Conservation (phyloP, 2,888 invertebrate genomes). For the Rhaphigaster nebulosa region DNA sequence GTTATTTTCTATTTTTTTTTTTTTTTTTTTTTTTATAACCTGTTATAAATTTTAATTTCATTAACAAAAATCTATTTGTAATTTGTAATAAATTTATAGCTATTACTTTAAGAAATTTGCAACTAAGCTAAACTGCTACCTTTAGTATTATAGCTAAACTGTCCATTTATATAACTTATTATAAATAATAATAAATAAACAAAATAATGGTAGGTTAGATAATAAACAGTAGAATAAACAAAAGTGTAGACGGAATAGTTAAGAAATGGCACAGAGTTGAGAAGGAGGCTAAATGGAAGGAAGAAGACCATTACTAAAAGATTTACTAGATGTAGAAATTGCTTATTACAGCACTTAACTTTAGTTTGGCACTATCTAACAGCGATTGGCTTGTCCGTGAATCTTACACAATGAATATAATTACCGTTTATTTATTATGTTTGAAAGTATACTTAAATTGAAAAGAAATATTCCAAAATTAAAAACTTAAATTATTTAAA, state of each 20-base stretch:
- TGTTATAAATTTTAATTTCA: neutral
- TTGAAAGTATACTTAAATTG: neutral
- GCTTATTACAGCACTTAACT: conserved; percentile 52
- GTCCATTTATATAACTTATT: neutral
- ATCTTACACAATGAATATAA: neutral
- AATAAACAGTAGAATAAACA: neutral
- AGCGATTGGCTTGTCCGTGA: neutral
- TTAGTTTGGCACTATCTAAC: conserved; percentile 24
- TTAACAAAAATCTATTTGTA: neutral
- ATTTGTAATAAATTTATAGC: neutral
- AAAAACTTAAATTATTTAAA: neutral
- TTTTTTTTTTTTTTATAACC: neutral
- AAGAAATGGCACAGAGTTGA: neutral
- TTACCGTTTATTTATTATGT: neutral
- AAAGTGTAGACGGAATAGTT: neutral
- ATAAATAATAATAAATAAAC: neutral
- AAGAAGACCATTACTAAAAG: conserved; percentile 51
- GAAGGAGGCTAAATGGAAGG: conserved; percentile 29
- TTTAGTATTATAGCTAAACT: neutral
- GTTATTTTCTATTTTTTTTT: neutral
- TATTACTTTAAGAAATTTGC: neutral
- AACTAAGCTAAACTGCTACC: neutral
- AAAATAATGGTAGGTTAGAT: neutral
- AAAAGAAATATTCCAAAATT: neutral
- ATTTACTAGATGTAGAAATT: conserved; percentile 52